Evolutionary conservation across 2,113 vertebrate genomes (phyloP), one percentile per base, ranked within the genome.

Genomic region (Megaleporinus macrocephalus): DNA sequence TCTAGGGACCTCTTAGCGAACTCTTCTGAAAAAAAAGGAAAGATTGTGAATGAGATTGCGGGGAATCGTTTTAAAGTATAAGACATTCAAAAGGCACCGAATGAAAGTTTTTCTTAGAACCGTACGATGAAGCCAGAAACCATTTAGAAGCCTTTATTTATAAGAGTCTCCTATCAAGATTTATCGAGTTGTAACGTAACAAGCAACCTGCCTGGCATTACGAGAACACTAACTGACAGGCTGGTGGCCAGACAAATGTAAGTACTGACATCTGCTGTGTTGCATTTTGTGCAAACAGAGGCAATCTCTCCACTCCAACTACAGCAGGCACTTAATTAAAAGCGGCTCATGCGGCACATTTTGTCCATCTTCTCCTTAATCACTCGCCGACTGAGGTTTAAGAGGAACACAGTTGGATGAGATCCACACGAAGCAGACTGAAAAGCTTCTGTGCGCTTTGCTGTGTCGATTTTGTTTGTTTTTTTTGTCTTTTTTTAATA

Each of bases 271-370:
- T 76, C 22, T 76, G 73, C 33, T 24, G 12, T 76, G 73, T 26
- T 76, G 30, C 30, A 59, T 75, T 75, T 30, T 75, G 47, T 55
- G 47, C 73, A 75, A 55, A 59, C 53, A 76, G 20, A 76, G 13
- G 55, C 73, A 49, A 29, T 36, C 30, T 22, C 30, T 68, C 65
- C 11, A 41, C 33, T 61, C n/a, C 4, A 61, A 61, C 24, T 59
- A 36, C 53, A 55, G 29, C 30, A 22, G 29, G 73, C 29, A 13
- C 10, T 75, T 75, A 75, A 75, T 75, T 75, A 75, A 55, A 76
- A 62, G 30, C 24, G 73, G 33, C 73, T 62, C 16, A n/a, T 24
- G 33, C 33, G 33, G 30, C 66, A 44, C 57, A 62, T 62, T 76
- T 76, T 76, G 57, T 62, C 57, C 22, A 15, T 55, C 44, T 71